phyloP scores from a whole-genome alignment of 2,888 invertebrate species.

The Notodonta dromedarius region DNA sequence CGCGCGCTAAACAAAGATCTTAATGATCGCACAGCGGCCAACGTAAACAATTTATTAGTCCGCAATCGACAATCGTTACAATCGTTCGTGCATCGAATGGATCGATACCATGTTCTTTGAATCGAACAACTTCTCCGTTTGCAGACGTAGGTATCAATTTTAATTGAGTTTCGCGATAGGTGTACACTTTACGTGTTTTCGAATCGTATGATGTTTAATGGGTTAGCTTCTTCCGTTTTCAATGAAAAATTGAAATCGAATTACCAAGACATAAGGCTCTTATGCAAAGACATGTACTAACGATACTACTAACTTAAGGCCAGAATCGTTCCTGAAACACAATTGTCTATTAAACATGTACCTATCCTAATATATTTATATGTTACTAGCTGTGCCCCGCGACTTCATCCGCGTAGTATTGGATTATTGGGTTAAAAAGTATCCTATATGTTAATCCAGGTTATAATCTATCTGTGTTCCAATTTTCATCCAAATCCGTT shows the following conservation, averaged over 20 bases:
- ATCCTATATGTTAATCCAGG: too few relatives aligned
- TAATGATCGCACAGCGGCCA: conserved; percentile 70
- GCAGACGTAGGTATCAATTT: conserved; percentile 53
- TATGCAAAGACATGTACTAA: not conserved
- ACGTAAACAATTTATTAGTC: conserved; percentile 76
- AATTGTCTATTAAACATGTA: too few relatives aligned
- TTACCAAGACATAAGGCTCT: not conserved
- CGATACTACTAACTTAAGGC: not conserved
- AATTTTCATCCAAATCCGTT: too few relatives aligned
- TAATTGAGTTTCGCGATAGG: conserved; percentile 48
- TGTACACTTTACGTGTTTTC: conserved; percentile 35
- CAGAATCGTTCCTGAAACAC: too few relatives aligned
- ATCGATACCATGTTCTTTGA: conserved; percentile 60
- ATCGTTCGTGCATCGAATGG: conserved; percentile 68
- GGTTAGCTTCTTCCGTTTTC: conserved; percentile 10
- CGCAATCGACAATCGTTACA: conserved; percentile 76
- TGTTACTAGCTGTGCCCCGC: too few relatives aligned
- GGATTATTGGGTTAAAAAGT: too few relatives aligned
- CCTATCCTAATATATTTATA: too few relatives aligned
- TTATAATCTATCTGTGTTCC: too few relatives aligned
- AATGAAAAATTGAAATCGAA: not conserved
- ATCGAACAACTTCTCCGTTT: conserved; percentile 57
- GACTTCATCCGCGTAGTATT: too few relatives aligned
- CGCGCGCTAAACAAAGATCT: conserved; percentile 77
- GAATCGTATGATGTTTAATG: conserved; percentile 16